phyloP scores from a whole-genome alignment of 2,797 vertebrate genomes.

The Schizopygopsis pylzovi region DNA sequence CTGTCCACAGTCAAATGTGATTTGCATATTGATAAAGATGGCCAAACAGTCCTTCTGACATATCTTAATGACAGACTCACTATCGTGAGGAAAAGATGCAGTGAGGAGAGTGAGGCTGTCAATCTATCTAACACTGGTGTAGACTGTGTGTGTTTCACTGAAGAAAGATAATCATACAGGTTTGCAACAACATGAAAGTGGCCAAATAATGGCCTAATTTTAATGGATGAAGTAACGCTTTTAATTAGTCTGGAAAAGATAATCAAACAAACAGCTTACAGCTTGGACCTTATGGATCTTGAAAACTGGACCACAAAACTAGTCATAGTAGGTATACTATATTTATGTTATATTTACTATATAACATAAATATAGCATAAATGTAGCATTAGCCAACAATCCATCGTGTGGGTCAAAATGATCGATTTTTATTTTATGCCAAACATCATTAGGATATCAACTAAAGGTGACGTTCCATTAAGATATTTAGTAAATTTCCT shows the following conservation, averaged over 20 bases:
- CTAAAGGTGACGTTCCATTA: not conserved
- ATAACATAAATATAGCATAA: too few species aligned
- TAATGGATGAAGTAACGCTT: not conserved
- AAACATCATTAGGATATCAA: not conserved
- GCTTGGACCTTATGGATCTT: too few species aligned
- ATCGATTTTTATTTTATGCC: too few species aligned
- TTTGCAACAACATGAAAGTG: not conserved
- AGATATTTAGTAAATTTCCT: not conserved
- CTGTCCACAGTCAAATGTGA: constrained; percentile 68
- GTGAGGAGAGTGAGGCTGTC: not conserved
- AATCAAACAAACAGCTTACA: not conserved
- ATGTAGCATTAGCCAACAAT: not conserved
- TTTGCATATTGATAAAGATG: not conserved
- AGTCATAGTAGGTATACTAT: too few species aligned
- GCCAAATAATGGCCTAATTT: not conserved
- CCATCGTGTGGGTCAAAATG: not conserved
- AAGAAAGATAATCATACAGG: not conserved
- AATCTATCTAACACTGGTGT: not conserved
- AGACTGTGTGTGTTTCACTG: not conserved
- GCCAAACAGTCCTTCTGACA: not conserved
- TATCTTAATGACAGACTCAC: not conserved
- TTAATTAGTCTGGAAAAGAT: not conserved
- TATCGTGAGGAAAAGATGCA: not conserved
- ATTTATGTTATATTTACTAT: too few species aligned
- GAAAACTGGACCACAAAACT: too few species aligned